Evolutionary conservation across 2,888 invertebrate genomes (phyloP).

Genomic region (Morpho helenor): DNA sequence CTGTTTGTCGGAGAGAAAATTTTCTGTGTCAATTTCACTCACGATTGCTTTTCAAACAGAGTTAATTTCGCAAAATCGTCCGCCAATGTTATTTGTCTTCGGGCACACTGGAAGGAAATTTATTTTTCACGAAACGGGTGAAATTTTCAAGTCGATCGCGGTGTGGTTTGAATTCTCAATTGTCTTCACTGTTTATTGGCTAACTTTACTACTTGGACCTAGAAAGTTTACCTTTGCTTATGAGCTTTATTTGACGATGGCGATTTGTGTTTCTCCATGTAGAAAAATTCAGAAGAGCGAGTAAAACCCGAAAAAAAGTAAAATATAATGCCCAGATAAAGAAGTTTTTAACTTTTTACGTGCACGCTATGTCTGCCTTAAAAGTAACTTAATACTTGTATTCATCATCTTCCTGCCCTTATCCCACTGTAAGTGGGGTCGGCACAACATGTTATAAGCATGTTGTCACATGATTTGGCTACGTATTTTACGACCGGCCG

Average conservation of each 20-base stretch:
- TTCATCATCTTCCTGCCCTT: too few species aligned
- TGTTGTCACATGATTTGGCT: too few species aligned
- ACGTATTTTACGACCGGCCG: too few species aligned
- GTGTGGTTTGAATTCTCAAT: constrained; percentile 51
- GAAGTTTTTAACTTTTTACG: too few species aligned
- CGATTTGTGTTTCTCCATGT: background rate
- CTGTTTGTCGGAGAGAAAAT: constrained; percentile 9
- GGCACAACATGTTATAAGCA: too few species aligned
- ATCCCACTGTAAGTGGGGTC: too few species aligned
- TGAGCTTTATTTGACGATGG: constrained; percentile 7
- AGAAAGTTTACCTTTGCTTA: constrained; percentile 21
- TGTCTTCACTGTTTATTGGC: constrained; percentile 30
- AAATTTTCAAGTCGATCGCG: constrained; percentile 46
- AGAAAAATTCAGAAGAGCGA: too few species aligned
- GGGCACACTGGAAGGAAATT: constrained; percentile 34
- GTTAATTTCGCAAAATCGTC: constrained; percentile 26
- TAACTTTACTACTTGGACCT: constrained; percentile 28
- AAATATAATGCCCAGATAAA: too few species aligned
- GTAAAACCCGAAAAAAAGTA: too few species aligned
- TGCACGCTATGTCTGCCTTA: too few species aligned
- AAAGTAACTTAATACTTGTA: too few species aligned
- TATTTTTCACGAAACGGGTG: constrained; percentile 52
- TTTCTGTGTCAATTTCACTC: constrained; percentile 22
- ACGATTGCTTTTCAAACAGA: constrained; percentile 21
- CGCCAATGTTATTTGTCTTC: constrained; percentile 30